A percentile compares a stretch with the other conserved stretches of the same genome.
These are phyloP conservation scores for Murina feae DNA, from an alignment of 2,113 vertebrate species.

Conservation along the genomic window DNA sequence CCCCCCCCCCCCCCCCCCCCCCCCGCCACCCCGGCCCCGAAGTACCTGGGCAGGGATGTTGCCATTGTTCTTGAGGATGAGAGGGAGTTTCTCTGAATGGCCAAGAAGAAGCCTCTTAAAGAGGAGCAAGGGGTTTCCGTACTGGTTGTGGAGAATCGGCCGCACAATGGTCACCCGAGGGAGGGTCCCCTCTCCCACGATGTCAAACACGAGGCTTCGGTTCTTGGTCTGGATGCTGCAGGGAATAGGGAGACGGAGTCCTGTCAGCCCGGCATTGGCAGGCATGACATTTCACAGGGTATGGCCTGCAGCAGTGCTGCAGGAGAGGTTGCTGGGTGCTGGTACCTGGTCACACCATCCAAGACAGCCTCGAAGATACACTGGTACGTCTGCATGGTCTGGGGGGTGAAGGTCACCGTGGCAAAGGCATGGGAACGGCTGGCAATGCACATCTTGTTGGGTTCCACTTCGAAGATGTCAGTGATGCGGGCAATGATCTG, in stretches of 20 bases:
- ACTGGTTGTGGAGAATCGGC: constrained; percentile 78
- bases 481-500: constrained; percentile 69
- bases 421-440: constrained; percentile 83
- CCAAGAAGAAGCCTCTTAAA: constrained; percentile 85
- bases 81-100: constrained; percentile 75
- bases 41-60: constrained; percentile 84
- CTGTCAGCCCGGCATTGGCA: not conserved
- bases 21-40: too few species aligned
- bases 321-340: not conserved
- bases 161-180: constrained; percentile 83
- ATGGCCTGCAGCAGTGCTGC: not conserved
- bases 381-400: constrained; percentile 83
- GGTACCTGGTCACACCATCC: constrained; percentile 83
- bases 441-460: constrained; percentile 79
- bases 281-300: not conserved
- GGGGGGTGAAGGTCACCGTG: constrained; percentile 85
- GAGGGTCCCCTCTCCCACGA: constrained; percentile 87
- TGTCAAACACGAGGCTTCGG: constrained; percentile 82
- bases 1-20: too few species aligned
- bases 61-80: constrained; percentile 86
- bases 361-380: constrained; percentile 86
- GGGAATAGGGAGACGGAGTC: not conserved
- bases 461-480: constrained; percentile 85
- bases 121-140: constrained; percentile 83
- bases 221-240: constrained; percentile 67